phyloP scores from a whole-genome alignment of 2,888 invertebrate species.

The Xestia xanthographa region DNA sequence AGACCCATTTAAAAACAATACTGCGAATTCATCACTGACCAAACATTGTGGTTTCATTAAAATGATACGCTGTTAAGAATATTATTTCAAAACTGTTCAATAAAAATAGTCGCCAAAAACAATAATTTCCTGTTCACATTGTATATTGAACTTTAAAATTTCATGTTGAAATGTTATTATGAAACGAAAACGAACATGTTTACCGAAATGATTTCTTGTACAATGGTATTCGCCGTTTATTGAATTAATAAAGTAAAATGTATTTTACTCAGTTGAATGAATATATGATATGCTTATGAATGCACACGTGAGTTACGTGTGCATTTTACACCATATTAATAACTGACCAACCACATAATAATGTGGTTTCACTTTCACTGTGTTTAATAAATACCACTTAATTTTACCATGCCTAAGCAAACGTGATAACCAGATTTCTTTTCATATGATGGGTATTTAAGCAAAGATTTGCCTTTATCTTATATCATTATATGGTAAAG shows the following conservation, averaged over 20 bases:
- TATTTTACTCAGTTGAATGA: background rate
- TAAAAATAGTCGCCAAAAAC: background rate
- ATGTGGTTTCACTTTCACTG: background rate
- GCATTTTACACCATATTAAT: background rate
- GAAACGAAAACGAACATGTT: background rate
- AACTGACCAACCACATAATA: background rate
- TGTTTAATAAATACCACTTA: background rate
- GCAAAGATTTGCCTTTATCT: slow-evolving; percentile 9
- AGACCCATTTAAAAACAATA: background rate
- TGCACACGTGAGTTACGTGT: background rate
- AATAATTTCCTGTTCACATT: background rate
- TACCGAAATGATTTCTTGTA: background rate
- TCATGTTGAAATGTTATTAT: background rate
- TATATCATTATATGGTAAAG: slow-evolving; percentile 30
- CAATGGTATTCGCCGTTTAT: background rate
- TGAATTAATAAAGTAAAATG: slow-evolving; percentile 3
- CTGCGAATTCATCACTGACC: slow-evolving; percentile 1
- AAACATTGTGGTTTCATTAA: background rate
- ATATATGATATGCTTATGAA: background rate
- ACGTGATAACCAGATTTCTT: background rate
- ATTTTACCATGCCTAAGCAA: background rate
- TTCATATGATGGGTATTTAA: background rate
- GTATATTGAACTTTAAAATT: background rate
- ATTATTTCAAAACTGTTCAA: background rate
- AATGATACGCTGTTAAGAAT: background rate